Percentiles rank a stretch among this genome's conserved stretches.
These are phyloP conservation scores for Vicugna pacos DNA, from an alignment of 2,113 vertebrate genomes.

Conservation along the genomic window DNA sequence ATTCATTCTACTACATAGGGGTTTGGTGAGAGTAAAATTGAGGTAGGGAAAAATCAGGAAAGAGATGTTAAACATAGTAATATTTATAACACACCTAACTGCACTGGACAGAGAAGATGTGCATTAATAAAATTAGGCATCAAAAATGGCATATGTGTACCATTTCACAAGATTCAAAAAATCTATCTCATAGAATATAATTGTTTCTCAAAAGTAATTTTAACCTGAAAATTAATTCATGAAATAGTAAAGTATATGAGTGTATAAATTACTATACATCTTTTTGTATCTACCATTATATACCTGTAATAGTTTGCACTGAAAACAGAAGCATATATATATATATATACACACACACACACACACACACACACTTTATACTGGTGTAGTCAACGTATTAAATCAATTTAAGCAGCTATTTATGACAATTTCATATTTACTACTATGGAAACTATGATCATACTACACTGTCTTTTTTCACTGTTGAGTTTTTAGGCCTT, in stretches of 20 bases:
- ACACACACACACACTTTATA: background rate
- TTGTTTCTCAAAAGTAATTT: background rate
- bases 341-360: too few species aligned
- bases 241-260: background rate
- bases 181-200: background rate
- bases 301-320: background rate
- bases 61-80: background rate
- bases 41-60: background rate
- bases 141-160: background rate
- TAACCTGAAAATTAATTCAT: background rate
- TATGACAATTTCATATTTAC: background rate
- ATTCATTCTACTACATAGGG: background rate
- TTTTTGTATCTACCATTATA: background rate
- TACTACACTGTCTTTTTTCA: background rate
- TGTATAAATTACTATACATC: background rate
- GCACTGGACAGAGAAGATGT: background rate
- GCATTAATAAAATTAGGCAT: background rate
- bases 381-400: background rate
- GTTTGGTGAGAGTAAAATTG: background rate
- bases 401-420: background rate
- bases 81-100: background rate
- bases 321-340: background rate
- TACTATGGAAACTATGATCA: background rate
- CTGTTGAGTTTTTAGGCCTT: background rate
- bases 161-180: background rate